A percentile compares a stretch with the other conserved stretches of the same genome.
These are phyloP conservation scores for Sisyra terminalis DNA, from an alignment of 2,888 invertebrate genomes.

Conservation along the genomic window DNA sequence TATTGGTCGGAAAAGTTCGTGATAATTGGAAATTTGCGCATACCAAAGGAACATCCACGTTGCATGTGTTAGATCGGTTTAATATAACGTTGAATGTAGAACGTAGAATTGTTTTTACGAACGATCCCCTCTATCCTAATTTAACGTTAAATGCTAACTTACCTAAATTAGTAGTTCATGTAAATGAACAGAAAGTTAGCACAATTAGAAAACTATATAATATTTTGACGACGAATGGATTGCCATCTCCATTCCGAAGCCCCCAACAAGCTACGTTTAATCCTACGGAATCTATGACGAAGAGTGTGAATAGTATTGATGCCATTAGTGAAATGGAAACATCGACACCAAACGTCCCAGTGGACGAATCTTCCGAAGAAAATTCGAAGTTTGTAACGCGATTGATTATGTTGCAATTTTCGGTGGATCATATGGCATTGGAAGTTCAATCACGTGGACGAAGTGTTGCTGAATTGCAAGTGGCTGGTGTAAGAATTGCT, in stretches of 20 bases:
- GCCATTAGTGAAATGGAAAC: background rate
- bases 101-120: conserved; percentile 61
- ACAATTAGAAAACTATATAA: conserved; percentile 41
- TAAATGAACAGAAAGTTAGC: conserved; percentile 78
- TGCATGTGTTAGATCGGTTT: conserved; percentile 57
- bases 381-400: conserved; percentile 25
- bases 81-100: conserved; percentile 50
- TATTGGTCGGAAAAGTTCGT: conserved; percentile 72
- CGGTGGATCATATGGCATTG: conserved; percentile 71
- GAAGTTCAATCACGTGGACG: conserved; percentile 76
- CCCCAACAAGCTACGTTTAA: conserved; percentile 9
- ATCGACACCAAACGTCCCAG: conserved; percentile 3
- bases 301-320: too few species aligned
- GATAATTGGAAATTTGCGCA: conserved; percentile 86
- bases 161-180: conserved; percentile 73
- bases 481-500: conserved; percentile 69
- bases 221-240: conserved; percentile 24
- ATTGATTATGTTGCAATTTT: conserved; percentile 68
- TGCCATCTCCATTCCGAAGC: conserved; percentile 27
- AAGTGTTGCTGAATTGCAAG: conserved; percentile 85
- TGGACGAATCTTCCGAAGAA: conserved; percentile 13
- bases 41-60: conserved; percentile 62
- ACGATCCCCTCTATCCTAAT: conserved; percentile 76
- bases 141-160: conserved; percentile 70
- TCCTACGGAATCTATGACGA: conserved; percentile 6